Evolutionary conservation across 2,888 invertebrate genomes (phyloP).

Genomic region (Drosophila limbata): DNA sequence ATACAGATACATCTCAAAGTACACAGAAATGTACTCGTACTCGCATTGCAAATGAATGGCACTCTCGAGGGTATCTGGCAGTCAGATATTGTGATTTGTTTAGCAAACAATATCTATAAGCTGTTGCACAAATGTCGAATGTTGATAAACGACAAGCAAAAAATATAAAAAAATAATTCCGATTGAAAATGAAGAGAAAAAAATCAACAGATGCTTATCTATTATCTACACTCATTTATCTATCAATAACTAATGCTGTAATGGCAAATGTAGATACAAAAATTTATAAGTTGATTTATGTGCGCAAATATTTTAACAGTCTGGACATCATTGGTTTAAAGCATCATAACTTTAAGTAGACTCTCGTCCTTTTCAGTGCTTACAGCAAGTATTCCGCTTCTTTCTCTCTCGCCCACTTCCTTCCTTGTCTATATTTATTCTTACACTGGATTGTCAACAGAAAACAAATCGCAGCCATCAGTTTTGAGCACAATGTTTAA

Average conservation of each 20-base stretch:
- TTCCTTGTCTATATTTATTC: conserved; percentile 17
- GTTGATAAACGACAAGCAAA: conserved; percentile 5
- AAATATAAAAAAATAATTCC: neutral
- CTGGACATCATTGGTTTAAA: conserved; percentile 17
- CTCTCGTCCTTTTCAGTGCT: conserved; percentile 5
- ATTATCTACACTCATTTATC: conserved; percentile 26
- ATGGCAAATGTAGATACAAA: conserved; percentile 11
- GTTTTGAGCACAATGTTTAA: conserved; percentile 72
- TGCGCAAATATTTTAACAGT: conserved; percentile 16
- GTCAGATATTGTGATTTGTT: conserved; percentile 1
- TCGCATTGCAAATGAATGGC: neutral
- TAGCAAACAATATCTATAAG: conserved; percentile 1
- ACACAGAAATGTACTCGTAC: conserved; percentile 4
- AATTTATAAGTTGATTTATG: conserved; percentile 23
- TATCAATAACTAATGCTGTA: conserved; percentile 14
- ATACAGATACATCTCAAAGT: conserved; percentile 5
- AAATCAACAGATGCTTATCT: conserved; percentile 20
- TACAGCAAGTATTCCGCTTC: neutral
- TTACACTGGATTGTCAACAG: conserved; percentile 43
- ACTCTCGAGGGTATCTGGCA: conserved; percentile 7
- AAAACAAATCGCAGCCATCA: conserved; percentile 78
- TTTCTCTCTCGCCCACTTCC: neutral
- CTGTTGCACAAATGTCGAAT: conserved; percentile 7
- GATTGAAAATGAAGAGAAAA: neutral
- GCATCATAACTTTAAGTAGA: conserved; percentile 22